Evolutionary conservation across 53 echinoderm and acorn worm species (phyloP).

Genomic region (Actinopyga echinites): DNA sequence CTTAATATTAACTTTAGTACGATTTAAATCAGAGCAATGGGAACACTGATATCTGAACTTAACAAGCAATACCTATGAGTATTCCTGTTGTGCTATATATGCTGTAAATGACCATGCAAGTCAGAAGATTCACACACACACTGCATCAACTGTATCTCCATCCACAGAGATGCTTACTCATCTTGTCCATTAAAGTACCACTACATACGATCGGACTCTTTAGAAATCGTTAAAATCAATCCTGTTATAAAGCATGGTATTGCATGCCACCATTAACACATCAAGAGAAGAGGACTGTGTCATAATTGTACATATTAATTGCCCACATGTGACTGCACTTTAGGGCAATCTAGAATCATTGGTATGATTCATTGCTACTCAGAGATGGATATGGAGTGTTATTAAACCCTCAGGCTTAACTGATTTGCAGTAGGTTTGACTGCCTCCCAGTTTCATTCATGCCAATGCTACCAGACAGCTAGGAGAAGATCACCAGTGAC

Average conservation of each 20-base stretch:
- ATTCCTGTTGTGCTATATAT: no score
- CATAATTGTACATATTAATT: slow-evolving; percentile 37
- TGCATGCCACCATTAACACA: not conserved
- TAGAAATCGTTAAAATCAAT: slow-evolving; percentile 36
- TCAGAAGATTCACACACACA: no score
- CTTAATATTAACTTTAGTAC: no score
- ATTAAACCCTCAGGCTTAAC: slow-evolving; percentile 32
- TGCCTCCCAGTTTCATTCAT: no score
- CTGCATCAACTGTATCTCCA: no score
- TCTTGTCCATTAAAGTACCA: slow-evolving; percentile 1
- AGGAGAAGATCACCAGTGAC: no score
- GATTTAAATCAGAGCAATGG: no score
- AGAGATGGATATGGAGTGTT: slow-evolving; percentile 25
- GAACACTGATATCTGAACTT: no score
- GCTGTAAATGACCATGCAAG: no score
- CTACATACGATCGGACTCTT: slow-evolving; percentile 14
- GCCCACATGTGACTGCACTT: slow-evolving; percentile 32
- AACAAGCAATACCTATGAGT: no score
- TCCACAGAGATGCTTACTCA: slow-evolving; percentile 18
- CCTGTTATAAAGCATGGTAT: not conserved
- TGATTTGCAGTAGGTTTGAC: not conserved
- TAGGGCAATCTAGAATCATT: slow-evolving; percentile 17
- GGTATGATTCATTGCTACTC: slow-evolving; percentile 30
- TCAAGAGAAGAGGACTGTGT: not conserved
- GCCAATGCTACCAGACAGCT: no score